Evolutionary conservation across 1,140 invertebrate species (phyloP).

Genomic region (Drosophila parabipectinata): DNA sequence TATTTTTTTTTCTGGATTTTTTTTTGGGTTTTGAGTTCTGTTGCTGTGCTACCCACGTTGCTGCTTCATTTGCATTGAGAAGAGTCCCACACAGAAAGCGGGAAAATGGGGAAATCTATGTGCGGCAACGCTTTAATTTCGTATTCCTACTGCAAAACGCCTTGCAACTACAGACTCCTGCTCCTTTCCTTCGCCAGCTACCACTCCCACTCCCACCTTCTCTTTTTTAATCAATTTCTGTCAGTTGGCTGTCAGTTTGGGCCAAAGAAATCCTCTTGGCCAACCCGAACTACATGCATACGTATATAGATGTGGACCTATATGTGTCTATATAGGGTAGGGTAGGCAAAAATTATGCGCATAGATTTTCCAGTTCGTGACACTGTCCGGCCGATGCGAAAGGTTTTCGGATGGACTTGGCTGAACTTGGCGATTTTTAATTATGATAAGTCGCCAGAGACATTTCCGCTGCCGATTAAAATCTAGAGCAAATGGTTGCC

Average conservation of each 20-base stretch:
- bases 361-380: slow-evolving; percentile 44
- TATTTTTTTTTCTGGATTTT: slow-evolving; percentile 6
- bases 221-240: slow-evolving; percentile 77
- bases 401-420: slow-evolving; percentile 33
- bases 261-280: slow-evolving; percentile 41
- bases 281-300: slow-evolving; percentile 3
- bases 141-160: slow-evolving; percentile 62
- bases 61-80: slow-evolving; percentile 56
- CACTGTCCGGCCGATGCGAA: slow-evolving; percentile 45
- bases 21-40: slow-evolving; percentile 9
- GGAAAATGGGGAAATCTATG: slow-evolving; percentile 57
- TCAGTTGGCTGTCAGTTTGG: slow-evolving; percentile 73
- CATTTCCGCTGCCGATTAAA: slow-evolving; percentile 68
- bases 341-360: slow-evolving; percentile 46
- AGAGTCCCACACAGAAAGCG: slow-evolving; percentile 37
- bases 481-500: slow-evolving; percentile 73
- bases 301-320: slow-evolving; percentile 26
- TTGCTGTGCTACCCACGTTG: slow-evolving; percentile 41
- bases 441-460: slow-evolving; percentile 70
- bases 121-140: slow-evolving; percentile 53
- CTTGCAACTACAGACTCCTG: slow-evolving; percentile 26
- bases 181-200: background rate
- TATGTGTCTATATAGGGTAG: slow-evolving; percentile 6
- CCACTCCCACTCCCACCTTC: slow-evolving; percentile 9
- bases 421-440: slow-evolving; percentile 75